Evolutionary conservation across 1,140 invertebrate genomes (phyloP).

Genomic region (Eupristina koningsbergeri): DNA sequence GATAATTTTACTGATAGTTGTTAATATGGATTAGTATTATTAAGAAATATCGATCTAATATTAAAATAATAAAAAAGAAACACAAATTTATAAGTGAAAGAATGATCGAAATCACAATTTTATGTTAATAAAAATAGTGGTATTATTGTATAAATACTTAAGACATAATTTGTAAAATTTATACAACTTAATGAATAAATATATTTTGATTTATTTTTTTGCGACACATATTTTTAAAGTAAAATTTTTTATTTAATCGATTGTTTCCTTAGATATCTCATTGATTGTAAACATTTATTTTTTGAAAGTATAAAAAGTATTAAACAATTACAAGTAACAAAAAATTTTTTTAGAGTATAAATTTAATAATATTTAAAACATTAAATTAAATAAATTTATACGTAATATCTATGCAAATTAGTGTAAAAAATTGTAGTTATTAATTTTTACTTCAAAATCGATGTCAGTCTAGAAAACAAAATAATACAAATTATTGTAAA

Average conservation of each 20-base stretch:
- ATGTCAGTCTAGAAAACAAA: neutral
- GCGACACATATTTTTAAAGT: no score
- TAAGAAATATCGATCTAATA: conserved; percentile 29
- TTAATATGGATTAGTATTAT: neutral
- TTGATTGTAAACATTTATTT: no score
- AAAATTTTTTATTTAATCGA: no score
- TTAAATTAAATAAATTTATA: no score
- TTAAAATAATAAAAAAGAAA: conserved; percentile 19
- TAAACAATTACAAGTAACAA: no score
- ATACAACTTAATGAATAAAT: no score
- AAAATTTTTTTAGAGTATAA: no score
- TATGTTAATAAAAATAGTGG: conserved; percentile 17
- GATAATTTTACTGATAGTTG: neutral
- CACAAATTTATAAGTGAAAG: conserved; percentile 4
- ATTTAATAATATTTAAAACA: no score
- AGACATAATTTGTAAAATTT: conserved; percentile 40
- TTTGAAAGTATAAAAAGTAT: no score
- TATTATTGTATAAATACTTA: conserved; percentile 48
- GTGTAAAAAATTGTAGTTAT: neutral
- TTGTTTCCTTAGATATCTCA: no score
- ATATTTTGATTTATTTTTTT: no score
- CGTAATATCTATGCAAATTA: neutral
- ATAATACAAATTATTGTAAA: conserved; percentile 2
- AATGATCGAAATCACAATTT: conserved; percentile 41
- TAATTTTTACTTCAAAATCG: no score